These are phyloP conservation scores for Cepaea nemoralis DNA, from an alignment of 1,140 invertebrate species.

Conservation along the genomic window DNA sequence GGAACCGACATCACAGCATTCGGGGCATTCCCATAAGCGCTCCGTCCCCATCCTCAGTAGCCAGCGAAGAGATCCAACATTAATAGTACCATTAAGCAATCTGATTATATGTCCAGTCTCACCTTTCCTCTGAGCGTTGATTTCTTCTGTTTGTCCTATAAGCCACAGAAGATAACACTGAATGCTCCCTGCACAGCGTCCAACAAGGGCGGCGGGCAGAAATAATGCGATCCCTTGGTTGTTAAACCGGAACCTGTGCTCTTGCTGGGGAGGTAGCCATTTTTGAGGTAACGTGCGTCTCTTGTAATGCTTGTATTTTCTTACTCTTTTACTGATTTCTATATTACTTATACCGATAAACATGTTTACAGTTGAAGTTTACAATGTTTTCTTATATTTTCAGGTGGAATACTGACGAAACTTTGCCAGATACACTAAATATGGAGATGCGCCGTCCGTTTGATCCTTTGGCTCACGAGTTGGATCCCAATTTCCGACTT, in stretches of 20 bases:
- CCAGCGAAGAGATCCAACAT: too few relatives aligned
- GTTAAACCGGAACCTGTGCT: constrained; percentile 40
- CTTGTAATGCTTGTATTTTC: background rate
- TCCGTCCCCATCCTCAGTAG: too few relatives aligned
- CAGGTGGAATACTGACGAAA: background rate
- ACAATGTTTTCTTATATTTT: constrained; percentile 20
- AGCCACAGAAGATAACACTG: constrained; percentile 9
- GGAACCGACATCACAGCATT: too few relatives aligned
- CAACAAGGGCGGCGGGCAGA: too few relatives aligned
- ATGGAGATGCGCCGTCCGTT: constrained; percentile 78
- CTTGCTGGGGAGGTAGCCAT: constrained; percentile 53
- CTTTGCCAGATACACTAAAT: background rate
- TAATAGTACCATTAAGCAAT: too few relatives aligned
- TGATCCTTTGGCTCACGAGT: constrained; percentile 93
- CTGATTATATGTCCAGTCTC: too few relatives aligned
- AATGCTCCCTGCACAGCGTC: constrained; percentile 5
- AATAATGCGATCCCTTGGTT: background rate
- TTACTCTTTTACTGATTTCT: background rate
- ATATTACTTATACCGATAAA: background rate
- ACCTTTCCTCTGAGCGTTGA: too few relatives aligned
- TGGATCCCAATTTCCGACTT: constrained; percentile 91
- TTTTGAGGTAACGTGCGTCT: constrained; percentile 28
- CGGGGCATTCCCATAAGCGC: too few relatives aligned
- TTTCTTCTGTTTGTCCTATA: too few relatives aligned
- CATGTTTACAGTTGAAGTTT: background rate